Evolutionary conservation across 2,113 vertebrate genomes (phyloP), one percentile per base, ranked within the genome.

Genomic region (Tyrannus savana): DNA sequence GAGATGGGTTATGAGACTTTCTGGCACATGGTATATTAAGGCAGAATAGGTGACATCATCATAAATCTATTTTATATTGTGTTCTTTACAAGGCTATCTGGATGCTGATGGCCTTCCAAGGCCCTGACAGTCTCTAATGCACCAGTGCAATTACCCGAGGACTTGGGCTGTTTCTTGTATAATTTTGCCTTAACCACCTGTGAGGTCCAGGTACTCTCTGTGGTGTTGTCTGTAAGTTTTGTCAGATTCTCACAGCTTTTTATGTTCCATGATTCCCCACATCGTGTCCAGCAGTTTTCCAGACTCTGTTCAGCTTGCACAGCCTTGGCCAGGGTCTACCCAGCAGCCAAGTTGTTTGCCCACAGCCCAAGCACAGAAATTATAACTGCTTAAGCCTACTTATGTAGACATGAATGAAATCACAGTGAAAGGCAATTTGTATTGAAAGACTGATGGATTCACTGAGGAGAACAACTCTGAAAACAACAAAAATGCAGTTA

Each of bases 221-320:
- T 2, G 9, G 37, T 18, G 42, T 15, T 66, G 23, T 42, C 37
- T 60, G 6, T 17, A 66, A 52, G n/a, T 90, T 81, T 7, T 39
- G 37, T 33, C 39, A 62, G 47, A 66, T 37, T 83, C n/a, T 67
- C 24, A 74, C 0, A 37, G 14, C 22, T 50, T 75, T 82, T 53
- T 55, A 47, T 0, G 0, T 41, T 83, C 52, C 53, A 11, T 0
- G 0, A 10, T 19, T 77, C 47, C 77, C 25, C 25, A 14, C 1
- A 2, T 39, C 2, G 5, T 25, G 6, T 25, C n/a, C 46, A 82
- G 47, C 7, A 24, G 21, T 75, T 62, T 85, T 94, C 14, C 47
- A 71, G 27, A 52, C 8, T 4, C 18, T 46, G 14, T 15, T 79
- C 16, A 44, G 31, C n/a, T 79, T 82, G 62, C 11, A 46, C 9